Conservation (phyloP, 2,888 invertebrate genomes). For the Cantharis rustica region DNA sequence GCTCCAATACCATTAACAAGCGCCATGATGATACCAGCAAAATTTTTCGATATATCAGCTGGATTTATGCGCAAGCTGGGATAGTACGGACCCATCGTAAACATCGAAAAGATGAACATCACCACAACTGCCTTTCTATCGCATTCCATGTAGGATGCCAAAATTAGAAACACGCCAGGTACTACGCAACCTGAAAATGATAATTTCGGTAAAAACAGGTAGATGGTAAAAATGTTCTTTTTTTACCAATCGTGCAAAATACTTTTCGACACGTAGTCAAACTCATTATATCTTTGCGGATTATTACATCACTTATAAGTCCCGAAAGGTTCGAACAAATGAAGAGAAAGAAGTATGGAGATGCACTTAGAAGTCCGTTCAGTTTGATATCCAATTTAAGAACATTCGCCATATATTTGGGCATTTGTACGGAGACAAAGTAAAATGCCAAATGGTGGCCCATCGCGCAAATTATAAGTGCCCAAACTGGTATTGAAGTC, state of each 20-base stretch:
- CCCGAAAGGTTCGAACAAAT: background rate
- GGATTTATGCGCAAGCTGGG: conserved; percentile 70
- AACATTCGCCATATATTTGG: conserved; percentile 71
- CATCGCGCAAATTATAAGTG: conserved; percentile 72
- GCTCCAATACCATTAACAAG: conserved; percentile 67
- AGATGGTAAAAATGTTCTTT: background rate
- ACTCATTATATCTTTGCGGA: background rate
- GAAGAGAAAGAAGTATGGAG: background rate
- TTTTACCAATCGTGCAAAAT: conserved; percentile 60
- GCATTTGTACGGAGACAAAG: too few relatives aligned
- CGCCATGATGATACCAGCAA: conserved; percentile 67
- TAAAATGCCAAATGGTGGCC: conserved; percentile 75
- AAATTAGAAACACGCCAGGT: conserved; percentile 65
- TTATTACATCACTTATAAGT: background rate
- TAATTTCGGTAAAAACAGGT: background rate
- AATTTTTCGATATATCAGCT: conserved; percentile 68
- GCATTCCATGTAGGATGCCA: conserved; percentile 67
- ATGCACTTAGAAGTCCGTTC: background rate
- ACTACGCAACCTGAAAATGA: conserved; percentile 62
- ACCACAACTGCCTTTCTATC: conserved; percentile 57
- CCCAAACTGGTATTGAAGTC: conserved; percentile 72
- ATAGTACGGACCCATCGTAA: conserved; percentile 72
- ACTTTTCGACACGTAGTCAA: conserved; percentile 49
- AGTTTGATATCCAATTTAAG: conserved; percentile 41
- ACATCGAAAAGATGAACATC: conserved; percentile 65